A percentile compares a stretch with the other conserved stretches of the same genome.
Evolutionary conservation across 2,888 invertebrate genomes (phyloP).

Genomic region (Caenorhabditis imperialis): DNA sequence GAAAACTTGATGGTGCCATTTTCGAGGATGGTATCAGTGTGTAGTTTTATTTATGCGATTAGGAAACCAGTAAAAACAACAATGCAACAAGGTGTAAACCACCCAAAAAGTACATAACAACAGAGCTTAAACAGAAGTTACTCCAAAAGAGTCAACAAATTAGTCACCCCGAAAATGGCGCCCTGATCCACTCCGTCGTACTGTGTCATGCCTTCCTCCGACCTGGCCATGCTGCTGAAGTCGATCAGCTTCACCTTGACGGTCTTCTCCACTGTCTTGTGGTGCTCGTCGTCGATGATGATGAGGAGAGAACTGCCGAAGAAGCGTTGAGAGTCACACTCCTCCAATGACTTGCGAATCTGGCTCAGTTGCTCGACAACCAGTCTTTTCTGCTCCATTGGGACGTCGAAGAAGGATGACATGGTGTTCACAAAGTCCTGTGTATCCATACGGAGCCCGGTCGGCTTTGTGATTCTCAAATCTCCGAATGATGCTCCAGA

Average conservation of each 20-base stretch:
- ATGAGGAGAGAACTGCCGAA: constrained; percentile 31
- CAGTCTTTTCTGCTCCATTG: not conserved
- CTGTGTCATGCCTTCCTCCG: not conserved
- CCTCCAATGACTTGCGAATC: constrained; percentile 3
- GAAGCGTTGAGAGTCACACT: constrained; percentile 2
- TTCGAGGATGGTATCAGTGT: too few species aligned
- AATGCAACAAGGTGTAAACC: too few species aligned
- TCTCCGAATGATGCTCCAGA: constrained; percentile 26
- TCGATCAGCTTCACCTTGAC: constrained; percentile 40
- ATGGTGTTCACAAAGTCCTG: not conserved
- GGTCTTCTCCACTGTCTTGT: not conserved
- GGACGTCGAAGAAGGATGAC: constrained; percentile 14
- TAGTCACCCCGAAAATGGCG: constrained; percentile 17
- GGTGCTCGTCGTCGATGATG: not conserved
- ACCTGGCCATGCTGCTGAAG: constrained; percentile 40
- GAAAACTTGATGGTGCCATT: too few species aligned
- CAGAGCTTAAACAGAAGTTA: not conserved
- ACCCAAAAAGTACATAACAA: too few species aligned
- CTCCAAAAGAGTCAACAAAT: too few species aligned
- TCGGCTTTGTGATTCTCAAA: too few species aligned
- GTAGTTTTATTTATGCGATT: too few species aligned
- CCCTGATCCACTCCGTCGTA: constrained; percentile 15
- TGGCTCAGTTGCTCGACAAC: not conserved
- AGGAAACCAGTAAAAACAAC: too few species aligned
- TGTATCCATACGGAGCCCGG: too few species aligned